Evolutionary conservation across 2,113 vertebrate species (phyloP), one percentile per base, ranked within the genome.

Genomic region (Bujurquina vittata): DNA sequence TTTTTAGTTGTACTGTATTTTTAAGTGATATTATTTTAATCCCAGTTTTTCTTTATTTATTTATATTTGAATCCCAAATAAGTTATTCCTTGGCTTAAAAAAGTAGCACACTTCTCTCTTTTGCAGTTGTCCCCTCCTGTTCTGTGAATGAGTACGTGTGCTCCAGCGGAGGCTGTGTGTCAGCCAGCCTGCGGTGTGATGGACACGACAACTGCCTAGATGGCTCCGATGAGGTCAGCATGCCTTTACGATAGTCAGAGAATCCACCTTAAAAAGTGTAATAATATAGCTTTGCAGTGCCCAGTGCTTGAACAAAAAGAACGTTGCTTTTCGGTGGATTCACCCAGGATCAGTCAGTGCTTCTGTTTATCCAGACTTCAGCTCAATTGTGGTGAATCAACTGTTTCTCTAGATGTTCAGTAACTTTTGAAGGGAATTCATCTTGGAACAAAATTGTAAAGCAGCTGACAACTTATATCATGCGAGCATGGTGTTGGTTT

Each of bases 131-230:
- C 88, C 97, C 97, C 58, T 96, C 97, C 20, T 99, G 98, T 92
- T 98, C 98, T 17, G 92, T 97, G 84, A 98, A 95, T 74, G 98
- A 99, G 94, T 99, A 99, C 14, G 95, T 98, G 81, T 99, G 98
- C 84, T 93, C 96, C 67, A 97, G 93, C 5, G 97, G 98, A 77
- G 97, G 97, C 35, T 99, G 98, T 63, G 95, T 99, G 85, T 95
- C 96, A 0, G 98, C 98, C 3, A 96, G 96, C 85, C 89, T 98
- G 88, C 96, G 96, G 61, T 99, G 98, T 84, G 97, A 99, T 46
- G 98, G 97, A 87, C 96, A 97, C 40, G 92, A 96, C 85, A 97
- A 99, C 95, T 99, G 98, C 87, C 93, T 96, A 73, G 98, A 99
- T 52, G 97, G 97, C 81, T 99, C 98, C 35, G 98, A 99, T 92